A percentile compares a stretch with the other conserved stretches of the same genome.
Conservation (phyloP, 2,113 vertebrate species). For the Cepphus grylle region DNA sequence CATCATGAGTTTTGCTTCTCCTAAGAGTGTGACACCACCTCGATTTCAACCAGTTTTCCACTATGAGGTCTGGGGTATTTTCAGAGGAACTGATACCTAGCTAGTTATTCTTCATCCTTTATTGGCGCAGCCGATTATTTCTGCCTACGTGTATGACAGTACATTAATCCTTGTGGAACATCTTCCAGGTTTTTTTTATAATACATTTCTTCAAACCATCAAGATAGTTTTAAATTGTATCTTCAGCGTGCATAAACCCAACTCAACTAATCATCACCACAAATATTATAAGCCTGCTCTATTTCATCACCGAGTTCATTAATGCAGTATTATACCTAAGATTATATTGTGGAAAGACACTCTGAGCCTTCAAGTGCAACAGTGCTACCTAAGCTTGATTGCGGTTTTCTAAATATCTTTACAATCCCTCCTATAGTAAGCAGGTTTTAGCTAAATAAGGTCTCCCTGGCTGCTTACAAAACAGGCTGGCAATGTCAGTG, state of each 20-base stretch:
- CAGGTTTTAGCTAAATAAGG: background rate
- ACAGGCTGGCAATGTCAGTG: background rate
- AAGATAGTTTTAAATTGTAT: background rate
- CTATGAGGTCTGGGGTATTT: background rate
- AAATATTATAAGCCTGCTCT: background rate
- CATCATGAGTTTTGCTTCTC: background rate
- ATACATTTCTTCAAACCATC: background rate
- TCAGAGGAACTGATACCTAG: slow-evolving; percentile 29
- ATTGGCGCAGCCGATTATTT: background rate
- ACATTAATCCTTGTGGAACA: background rate
- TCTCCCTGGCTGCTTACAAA: background rate
- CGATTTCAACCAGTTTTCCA: background rate
- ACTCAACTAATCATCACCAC: background rate
- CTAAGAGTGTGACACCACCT: background rate
- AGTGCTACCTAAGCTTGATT: background rate
- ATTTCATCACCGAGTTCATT: background rate
- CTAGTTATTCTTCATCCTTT: background rate
- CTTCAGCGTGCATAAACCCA: background rate
- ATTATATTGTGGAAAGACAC: background rate
- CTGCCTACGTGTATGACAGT: background rate
- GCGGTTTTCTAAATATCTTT: background rate
- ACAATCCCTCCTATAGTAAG: background rate
- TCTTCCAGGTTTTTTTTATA: background rate
- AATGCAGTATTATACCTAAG: background rate
- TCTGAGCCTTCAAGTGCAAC: background rate